phyloP scores from a whole-genome alignment of 2,888 invertebrate genomes.

The Habrosyne pyritoides region DNA sequence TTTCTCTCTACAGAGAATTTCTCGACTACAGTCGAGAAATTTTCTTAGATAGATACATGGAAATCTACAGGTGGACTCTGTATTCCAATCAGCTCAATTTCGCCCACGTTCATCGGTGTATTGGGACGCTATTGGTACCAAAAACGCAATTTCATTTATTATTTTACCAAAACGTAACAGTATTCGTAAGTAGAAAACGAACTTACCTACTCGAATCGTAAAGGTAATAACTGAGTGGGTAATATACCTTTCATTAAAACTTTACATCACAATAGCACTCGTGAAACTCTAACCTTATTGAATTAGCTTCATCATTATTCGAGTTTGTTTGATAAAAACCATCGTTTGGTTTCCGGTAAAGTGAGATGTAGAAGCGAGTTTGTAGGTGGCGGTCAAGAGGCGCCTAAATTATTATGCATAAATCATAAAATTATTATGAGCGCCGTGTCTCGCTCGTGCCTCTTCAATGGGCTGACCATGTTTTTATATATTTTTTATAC shows the following conservation, averaged over 20 bases:
- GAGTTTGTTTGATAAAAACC: conserved; percentile 2
- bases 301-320: background rate
- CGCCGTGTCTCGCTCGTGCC: conserved; percentile 14
- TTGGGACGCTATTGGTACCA: too few relatives aligned
- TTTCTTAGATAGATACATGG: background rate
- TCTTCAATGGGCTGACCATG: conserved; percentile 7
- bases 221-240: background rate
- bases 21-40: too few relatives aligned
- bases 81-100: background rate
- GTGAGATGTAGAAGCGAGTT: conserved; percentile 19
- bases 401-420: conserved; percentile 25
- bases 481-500: background rate
- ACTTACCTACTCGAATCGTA: background rate
- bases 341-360: conserved; percentile 19
- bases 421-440: conserved; percentile 36
- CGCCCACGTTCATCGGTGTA: background rate
- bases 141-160: too few relatives aligned
- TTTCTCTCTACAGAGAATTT: background rate
- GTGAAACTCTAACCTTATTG: background rate
- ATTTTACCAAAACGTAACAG: too few relatives aligned
- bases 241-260: background rate
- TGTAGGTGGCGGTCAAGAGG: conserved; percentile 33
- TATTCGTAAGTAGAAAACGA: background rate
- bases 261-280: background rate
- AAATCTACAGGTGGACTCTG: background rate